Evolutionary conservation across 2,113 vertebrate species (phyloP), one percentile per base, ranked within the genome.

Genomic region (Rhinichthys klamathensis): DNA sequence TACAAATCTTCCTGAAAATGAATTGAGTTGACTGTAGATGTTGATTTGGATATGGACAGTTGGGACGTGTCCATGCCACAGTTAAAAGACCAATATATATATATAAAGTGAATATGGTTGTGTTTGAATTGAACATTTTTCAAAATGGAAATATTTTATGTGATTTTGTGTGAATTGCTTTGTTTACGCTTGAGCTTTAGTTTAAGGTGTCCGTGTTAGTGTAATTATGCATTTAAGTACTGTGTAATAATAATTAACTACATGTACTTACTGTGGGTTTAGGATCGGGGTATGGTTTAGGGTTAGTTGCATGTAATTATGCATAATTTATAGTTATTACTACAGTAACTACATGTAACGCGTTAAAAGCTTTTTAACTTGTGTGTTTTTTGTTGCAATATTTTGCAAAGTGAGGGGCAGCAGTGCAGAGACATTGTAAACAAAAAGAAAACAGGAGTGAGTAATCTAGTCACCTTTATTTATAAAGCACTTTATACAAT

Each of bases 1-100:
- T 65, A 13, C 41, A 18, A 51, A 18, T 51, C 61, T 81, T 23
- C 25, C 44, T 51, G 25, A 81, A 81, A 69, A 67, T 81, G 25
- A 32, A 81, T 11, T 30, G 46, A 51, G 16, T 51, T 49, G 80
- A 69, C 41, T 67, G 38, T 41, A 25, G 35, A 44, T 18, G 16
- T 16, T 44, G 65, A 49, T 30, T 63, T 75, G n/a, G 74, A 1
- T 21, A 9, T 76, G 25, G 74, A 21, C 49, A 51, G 74, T 32
- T 54, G 73, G 15, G 25, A 75, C 38, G 0, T 74, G 25, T 54
- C 38, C 70, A 12, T 73, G 25, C 46, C 73, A 76, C 46, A 54
- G n/a, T 76, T 13, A 73, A 25, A 46, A 74, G n/a, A 73, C 6
- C 41, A 49, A 16, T 74, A n/a, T n/a, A 38, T 38, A 73, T 73